Evolutionary conservation across 2,888 invertebrate species (phyloP).

Genomic region (Euclidia mi): DNA sequence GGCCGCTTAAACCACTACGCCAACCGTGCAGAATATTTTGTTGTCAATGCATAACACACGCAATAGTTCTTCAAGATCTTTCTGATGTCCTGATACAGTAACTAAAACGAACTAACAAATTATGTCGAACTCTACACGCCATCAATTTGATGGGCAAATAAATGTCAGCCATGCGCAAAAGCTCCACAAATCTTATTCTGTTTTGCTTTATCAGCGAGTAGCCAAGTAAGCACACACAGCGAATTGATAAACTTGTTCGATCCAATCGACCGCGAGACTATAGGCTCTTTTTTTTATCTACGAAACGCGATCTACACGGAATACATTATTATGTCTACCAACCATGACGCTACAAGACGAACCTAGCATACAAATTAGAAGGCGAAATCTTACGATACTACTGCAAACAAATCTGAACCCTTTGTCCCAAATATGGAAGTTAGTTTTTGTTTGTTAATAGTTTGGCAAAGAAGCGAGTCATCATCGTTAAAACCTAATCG

Average conservation of each 20-base stretch:
- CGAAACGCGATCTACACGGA: constrained; percentile 62
- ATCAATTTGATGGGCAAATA: too few relatives aligned
- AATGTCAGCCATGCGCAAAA: too few relatives aligned
- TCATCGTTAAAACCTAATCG: constrained; percentile 87
- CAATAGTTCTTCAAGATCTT: too few relatives aligned
- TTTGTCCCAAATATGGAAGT: constrained; percentile 33
- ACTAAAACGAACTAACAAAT: too few relatives aligned
- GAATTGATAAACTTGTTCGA: constrained; percentile 15
- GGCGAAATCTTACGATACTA: constrained; percentile 54
- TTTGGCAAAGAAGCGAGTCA: constrained; percentile 66
- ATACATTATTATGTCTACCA: constrained; percentile 78
- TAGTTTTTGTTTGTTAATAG: constrained; percentile 36
- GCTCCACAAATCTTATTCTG: not conserved
- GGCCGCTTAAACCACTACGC: too few relatives aligned
- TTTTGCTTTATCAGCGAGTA: not conserved
- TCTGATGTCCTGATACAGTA: too few relatives aligned
- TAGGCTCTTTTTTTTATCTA: constrained; percentile 70
- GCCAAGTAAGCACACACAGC: not conserved
- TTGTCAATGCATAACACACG: too few relatives aligned
- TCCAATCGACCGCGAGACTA: constrained; percentile 16
- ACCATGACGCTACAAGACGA: constrained; percentile 78
- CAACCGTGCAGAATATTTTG: too few relatives aligned
- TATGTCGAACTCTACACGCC: too few relatives aligned
- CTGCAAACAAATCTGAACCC: constrained; percentile 41
- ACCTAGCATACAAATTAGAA: constrained; percentile 80